A percentile compares a stretch with the other conserved stretches of the same genome.
phyloP scores from a whole-genome alignment of 2,888 invertebrate genomes.

The Athalia cordata region DNA sequence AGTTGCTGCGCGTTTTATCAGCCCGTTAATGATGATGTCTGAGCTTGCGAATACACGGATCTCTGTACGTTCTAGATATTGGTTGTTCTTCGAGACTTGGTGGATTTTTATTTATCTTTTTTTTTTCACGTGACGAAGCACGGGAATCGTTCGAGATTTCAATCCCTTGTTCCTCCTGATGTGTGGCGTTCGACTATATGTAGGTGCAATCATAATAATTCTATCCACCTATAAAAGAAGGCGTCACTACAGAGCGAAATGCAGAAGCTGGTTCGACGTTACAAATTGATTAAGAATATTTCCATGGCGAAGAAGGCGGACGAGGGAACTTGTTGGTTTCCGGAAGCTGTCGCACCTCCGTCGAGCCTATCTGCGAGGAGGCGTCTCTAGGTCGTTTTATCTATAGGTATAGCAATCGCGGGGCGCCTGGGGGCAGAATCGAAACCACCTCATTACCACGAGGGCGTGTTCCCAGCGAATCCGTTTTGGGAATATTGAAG shows the following conservation, averaged over 20 bases:
- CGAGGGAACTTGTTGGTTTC: neutral
- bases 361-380: constrained; percentile 4
- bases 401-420: constrained; percentile 30
- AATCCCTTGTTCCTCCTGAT: no score
- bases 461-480: constrained; percentile 66
- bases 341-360: constrained; percentile 31
- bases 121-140: no score
- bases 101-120: neutral
- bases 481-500: constrained; percentile 73
- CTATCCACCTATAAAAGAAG: no score
- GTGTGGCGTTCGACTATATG: no score
- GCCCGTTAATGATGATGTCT: neutral
- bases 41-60: constrained; percentile 2
- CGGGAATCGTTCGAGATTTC: no score
- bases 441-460: constrained; percentile 72
- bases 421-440: constrained; percentile 70
- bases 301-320: neutral
- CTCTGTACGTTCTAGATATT: constrained; percentile 24
- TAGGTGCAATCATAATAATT: no score
- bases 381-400: constrained; percentile 31
- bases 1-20: constrained; percentile 21
- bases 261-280: neutral
- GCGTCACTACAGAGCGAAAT: no score
- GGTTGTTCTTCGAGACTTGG: neutral
- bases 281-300: neutral